These are phyloP conservation scores for Calameuta pallipes DNA, from an alignment of 2,888 invertebrate genomes.

Conservation along the genomic window DNA sequence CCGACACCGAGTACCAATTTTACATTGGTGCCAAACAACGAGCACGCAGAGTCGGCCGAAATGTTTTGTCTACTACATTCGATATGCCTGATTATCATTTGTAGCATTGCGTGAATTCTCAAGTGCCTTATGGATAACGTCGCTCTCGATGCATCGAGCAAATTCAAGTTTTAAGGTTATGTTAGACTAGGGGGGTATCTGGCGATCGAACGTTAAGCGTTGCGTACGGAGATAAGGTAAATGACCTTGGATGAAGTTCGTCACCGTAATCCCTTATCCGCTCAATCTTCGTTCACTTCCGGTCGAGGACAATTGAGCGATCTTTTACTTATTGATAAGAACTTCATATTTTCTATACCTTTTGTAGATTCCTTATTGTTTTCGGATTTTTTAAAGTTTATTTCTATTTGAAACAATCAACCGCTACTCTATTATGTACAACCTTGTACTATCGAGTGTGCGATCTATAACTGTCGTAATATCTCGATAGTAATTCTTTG, in stretches of 20 bases:
- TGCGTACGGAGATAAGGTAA: background rate
- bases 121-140: too few species aligned
- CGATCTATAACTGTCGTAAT: background rate
- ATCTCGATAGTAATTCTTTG: background rate
- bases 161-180: background rate
- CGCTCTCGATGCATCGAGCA: background rate
- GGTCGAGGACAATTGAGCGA: background rate
- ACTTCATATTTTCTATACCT: background rate
- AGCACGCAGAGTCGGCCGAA: background rate
- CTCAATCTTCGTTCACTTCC: background rate
- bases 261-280: background rate
- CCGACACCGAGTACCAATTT: background rate
- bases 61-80: background rate
- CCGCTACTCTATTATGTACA: background rate
- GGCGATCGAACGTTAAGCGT: background rate
- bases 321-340: background rate
- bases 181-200: background rate
- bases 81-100: background rate
- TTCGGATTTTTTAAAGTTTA: background rate
- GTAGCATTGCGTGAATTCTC: too few species aligned
- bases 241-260: background rate
- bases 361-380: background rate
- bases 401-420: background rate
- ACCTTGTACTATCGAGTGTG: background rate
- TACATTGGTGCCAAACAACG: background rate